Conservation (phyloP, 1,140 invertebrate genomes). For the Psix sp. region DNA sequence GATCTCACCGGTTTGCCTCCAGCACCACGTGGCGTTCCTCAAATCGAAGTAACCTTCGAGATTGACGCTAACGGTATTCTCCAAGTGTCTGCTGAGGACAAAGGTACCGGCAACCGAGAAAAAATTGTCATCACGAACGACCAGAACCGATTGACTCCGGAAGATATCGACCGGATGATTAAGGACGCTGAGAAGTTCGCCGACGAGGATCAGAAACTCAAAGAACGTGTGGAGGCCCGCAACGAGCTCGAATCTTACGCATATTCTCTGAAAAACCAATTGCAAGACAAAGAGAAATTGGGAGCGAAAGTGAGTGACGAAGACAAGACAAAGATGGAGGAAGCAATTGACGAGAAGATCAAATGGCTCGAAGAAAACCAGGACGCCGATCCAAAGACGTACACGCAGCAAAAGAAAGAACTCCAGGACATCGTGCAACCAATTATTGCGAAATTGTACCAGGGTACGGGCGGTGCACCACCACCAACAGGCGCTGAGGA, state of each 20-base stretch:
- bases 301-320: slow-evolving; percentile 92
- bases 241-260: slow-evolving; percentile 98
- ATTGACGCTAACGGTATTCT: slow-evolving; percentile 99
- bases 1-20: slow-evolving; percentile 99
- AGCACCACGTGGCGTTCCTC: slow-evolving; percentile 97
- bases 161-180: slow-evolving; percentile 99
- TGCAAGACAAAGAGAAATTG: slow-evolving; percentile 98
- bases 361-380: slow-evolving; percentile 98
- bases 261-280: slow-evolving; percentile 98
- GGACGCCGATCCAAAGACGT: slow-evolving; percentile 95
- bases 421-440: slow-evolving; percentile 97
- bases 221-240: slow-evolving; percentile 96
- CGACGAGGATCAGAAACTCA: slow-evolving; percentile 98
- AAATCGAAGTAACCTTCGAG: slow-evolving; percentile 99
- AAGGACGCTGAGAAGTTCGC: slow-evolving; percentile 99
- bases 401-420: slow-evolving; percentile 98
- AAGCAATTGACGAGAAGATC: slow-evolving; percentile 96
- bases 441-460: slow-evolving; percentile 98
- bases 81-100: slow-evolving; percentile 97
- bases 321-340: slow-evolving; percentile 97
- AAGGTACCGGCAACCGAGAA: slow-evolving; percentile 98
- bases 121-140: slow-evolving; percentile 99
- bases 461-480: slow-evolving; percentile 86
- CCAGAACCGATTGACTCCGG: slow-evolving; percentile 96
- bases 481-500: slow-evolving; percentile 80